Base-by-base conservation (phyloP, 2,113 vertebrate genomes). In the Spermophilus dauricus region DNA sequence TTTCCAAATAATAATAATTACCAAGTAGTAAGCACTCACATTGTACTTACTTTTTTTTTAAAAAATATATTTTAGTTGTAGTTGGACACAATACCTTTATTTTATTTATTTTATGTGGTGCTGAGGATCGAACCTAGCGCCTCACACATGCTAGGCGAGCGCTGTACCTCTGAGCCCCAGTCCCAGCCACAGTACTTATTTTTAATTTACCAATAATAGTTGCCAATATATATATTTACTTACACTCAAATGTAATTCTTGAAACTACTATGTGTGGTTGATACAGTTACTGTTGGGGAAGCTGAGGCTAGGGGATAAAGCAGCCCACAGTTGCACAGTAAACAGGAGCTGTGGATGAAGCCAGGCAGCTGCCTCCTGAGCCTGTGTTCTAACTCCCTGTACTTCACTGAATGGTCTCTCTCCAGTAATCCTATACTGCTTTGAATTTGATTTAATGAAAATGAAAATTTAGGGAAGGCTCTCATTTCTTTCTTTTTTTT, bases 1-100 rank as follows among this genome's bases (percentile, higher is more conserved):
- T 78, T 96, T 86, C 39, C 24, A 92, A 77, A 58, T 61, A 58
- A 72, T n/a, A 48, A 28, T 96, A 78, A 82, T 84, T 84, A 82
- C 34, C 77, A 84, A 6, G 63, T 67, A 67, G 63, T 67, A 61
- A 61, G 4, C 61, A 73, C 34, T 87, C 87, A 24, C 14, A 18
- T 76, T 30, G 56, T 72, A 4, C 34, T 92, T 67, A 58, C 11
- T 86, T 61, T 42, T 42, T 42, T 42, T 6, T 6, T 6, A 42
- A 42, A 42, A 42, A 42, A 42, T 42, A 42, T 42, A 6, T 42
- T 42, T 42, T 42, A 42, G 42, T 1, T 42, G 42, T 42, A 42
- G 42, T 42, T 42, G 42, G 42, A 42, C 42, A 6, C 42, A 42
- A 42, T 42, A 42, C 42, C 42, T 42, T 42, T 42, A 42, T 42